Evolutionary conservation across 2,113 vertebrate species (phyloP), one percentile per base, ranked within the genome.

Genomic region (Ptilorrhoa leucosticta): DNA sequence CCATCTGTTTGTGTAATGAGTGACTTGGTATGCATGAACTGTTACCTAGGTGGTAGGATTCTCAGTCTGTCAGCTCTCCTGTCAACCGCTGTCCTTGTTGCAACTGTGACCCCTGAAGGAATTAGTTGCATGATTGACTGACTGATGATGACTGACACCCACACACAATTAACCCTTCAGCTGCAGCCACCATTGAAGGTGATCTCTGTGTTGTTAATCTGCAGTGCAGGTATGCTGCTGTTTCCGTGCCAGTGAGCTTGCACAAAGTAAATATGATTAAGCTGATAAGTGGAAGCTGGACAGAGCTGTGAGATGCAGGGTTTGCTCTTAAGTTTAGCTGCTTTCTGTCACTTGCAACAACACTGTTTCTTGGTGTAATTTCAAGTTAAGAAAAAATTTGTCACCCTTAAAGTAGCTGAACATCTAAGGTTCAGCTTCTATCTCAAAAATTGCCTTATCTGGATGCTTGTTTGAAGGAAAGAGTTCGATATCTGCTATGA

Each of bases 121-220:
- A 97, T 97, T 95, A 97, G 94, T 65, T 97, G 91, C 89, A 76
- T 96, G 92, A 96, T 86, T 96, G 95, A 96, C 95, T 97, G 93
- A 93, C 77, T 96, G 94, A 96, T 96, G 94, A 89, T 96, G 97
- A 98, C 61, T 94, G 96, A 94, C 90, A 73, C 31, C 66, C 64
- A 79, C 57, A 95, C n/a, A 88, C 72, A 96, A 91, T 97, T 97
- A 96, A 97, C 95, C 95, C 94, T 94, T 97, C 82, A 91, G 57
- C 83, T 92, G 87, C 89, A 97, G 68, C 70, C 18, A 7, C 26
- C 56, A 61, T 6, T 85, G 94, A 94, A 96, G 66, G 75, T 96
- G 80, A 94, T 65, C 63, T 33, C 51, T 82, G 35, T 87, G 72
- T 48, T 82, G 37, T 77, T 91, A 83, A 85, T 91, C 75, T 65